Conservation (phyloP, 2,113 vertebrate species). For the Ictalurus furcatus region DNA sequence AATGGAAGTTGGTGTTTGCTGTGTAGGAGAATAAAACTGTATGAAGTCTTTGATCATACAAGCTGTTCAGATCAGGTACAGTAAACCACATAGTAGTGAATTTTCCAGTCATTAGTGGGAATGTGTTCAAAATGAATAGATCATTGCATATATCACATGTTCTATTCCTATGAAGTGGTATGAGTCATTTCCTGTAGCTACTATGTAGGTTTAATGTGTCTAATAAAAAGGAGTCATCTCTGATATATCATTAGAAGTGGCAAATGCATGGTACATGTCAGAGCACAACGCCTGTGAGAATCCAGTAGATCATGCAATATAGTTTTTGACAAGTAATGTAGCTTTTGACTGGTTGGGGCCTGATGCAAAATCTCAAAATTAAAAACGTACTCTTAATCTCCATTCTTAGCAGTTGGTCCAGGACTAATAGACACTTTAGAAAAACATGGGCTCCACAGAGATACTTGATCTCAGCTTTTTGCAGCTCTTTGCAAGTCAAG, state of each 20-base stretch:
- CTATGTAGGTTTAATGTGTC: not conserved
- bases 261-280: not conserved
- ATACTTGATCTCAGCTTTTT: conserved; percentile 10
- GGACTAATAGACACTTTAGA: not conserved
- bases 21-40: not conserved
- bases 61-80: not conserved
- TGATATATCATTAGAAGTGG: not conserved
- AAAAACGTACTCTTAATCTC: not conserved
- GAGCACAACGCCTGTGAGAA: not conserved
- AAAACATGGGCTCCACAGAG: not conserved
- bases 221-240: not conserved
- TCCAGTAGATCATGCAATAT: not conserved
- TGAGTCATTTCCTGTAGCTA: conserved; percentile 24
- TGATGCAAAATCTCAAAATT: not conserved
- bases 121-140: not conserved
- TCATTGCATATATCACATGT: not conserved
- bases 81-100: not conserved
- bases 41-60: not conserved
- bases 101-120: not conserved
- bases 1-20: not conserved
- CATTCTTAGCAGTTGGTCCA: not conserved
- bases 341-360: not conserved
- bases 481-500: conserved; percentile 15
- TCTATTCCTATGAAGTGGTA: conserved; percentile 14
- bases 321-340: not conserved